These are phyloP conservation scores for Centroberyx gerrardi DNA, from an alignment of 2,797 vertebrate species.

Conservation along the genomic window DNA sequence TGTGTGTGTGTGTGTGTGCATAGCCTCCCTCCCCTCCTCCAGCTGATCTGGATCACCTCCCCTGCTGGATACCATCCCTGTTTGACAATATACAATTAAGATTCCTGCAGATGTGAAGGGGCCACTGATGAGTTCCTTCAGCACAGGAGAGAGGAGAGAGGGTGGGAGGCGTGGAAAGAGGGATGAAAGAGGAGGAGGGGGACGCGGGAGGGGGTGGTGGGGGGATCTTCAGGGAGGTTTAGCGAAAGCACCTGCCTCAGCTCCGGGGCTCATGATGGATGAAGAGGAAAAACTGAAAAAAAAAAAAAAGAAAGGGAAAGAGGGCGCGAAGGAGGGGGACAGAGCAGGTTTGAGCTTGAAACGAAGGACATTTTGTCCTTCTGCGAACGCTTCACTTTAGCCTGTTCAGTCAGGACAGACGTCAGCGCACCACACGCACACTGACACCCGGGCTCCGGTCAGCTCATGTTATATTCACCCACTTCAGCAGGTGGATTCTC, in stretches of 20 bases:
- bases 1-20: background rate
- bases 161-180: constrained; percentile 31
- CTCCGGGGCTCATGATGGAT: constrained; percentile 69
- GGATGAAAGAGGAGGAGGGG: constrained; percentile 14
- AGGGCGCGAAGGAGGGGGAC: background rate
- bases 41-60: constrained; percentile 53
- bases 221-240: constrained; percentile 60
- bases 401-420: constrained; percentile 24
- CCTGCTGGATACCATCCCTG: constrained; percentile 28
- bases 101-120: constrained; percentile 68
- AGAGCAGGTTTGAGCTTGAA: constrained; percentile 36
- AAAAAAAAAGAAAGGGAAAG: background rate
- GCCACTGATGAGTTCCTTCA: constrained; percentile 68
- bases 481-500: constrained; percentile 29
- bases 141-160: constrained; percentile 15
- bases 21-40: constrained; percentile 20
- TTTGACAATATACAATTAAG: constrained; percentile 77
- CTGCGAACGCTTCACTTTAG: constrained; percentile 37
- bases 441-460: constrained; percentile 30
- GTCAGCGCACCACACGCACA: constrained; percentile 30
- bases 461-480: constrained; percentile 33
- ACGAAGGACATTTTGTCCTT: constrained; percentile 72
- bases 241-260: constrained; percentile 75
- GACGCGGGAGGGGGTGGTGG: background rate
- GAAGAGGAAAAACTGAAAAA: constrained; percentile 64